Evolutionary conservation across 2,888 invertebrate genomes (phyloP), one percentile per base, ranked within the genome.

Genomic region (Didymodactylos carnosus): DNA sequence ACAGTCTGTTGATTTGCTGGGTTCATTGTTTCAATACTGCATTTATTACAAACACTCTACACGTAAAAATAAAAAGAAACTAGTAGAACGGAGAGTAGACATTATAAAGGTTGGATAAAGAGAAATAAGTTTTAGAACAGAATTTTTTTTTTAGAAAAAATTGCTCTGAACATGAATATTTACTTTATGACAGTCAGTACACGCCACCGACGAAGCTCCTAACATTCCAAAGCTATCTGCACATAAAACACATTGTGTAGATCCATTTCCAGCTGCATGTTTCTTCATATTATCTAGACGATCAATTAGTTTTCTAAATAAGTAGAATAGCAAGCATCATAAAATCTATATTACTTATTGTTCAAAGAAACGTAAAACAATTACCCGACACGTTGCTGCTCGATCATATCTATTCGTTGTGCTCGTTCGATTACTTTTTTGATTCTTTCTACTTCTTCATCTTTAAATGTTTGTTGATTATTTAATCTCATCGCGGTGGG

Each of bases 231-330:
- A 73, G n/a, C 35, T 41, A 40, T 73, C 73, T 3, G 70, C 73
- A 70, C 73, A 73, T 40, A 73, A 16, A 13, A 70, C 49, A 25
- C 73, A 73, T 35, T 70, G 70, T 39, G 70, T 49, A 11, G 73
- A 25, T 27, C 70, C 49, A 51, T 25, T 53, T 16, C 49, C 39
- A 4, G n/a, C 25, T 10, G 70, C 73, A 35, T 73, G 70, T n/a
- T 49, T 43, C 23, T 73, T 73, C 73, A 73, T 73, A 62, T 73
- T 73, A 41, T 73, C 73, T 5, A 73, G 41, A 35, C 73, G 46
- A 41, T 73, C 73, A 1, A 73, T 70, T 29, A 73, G 39, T 40
- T 53, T 73, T 10, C 73, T 73, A 27, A 29, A 35, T 39, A 16
- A 39, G 23, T 16, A 35, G 29, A 27, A 70, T 43, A 23, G 11